A percentile compares a stretch with the other conserved stretches of the same genome.
These are phyloP conservation scores for Halotydeus destructor DNA, from an alignment of 1,140 invertebrate species.

Conservation along the genomic window DNA sequence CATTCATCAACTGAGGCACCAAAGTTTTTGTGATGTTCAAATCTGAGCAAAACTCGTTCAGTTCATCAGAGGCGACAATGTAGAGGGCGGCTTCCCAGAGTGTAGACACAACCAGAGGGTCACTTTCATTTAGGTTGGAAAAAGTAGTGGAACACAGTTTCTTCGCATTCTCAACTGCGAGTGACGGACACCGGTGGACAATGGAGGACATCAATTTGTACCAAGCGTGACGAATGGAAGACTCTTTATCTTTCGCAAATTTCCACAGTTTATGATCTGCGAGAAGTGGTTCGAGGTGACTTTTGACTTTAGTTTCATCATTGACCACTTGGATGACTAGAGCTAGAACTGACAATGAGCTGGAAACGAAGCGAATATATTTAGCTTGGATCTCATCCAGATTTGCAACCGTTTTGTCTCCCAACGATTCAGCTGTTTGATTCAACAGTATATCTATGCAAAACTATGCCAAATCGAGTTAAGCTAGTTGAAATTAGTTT, in stretches of 20 bases:
- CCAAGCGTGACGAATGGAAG: slow-evolving; percentile 35
- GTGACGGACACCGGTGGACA: slow-evolving; percentile 30
- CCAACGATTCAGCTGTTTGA: slow-evolving; percentile 38
- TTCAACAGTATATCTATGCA: slow-evolving; percentile 27
- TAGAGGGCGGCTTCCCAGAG: slow-evolving; percentile 47
- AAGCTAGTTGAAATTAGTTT: background rate
- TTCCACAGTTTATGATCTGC: slow-evolving; percentile 49
- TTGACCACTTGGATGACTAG: slow-evolving; percentile 26
- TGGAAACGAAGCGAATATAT: slow-evolving; percentile 41
- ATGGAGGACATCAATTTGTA: slow-evolving; percentile 40
- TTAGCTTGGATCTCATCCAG: slow-evolving; percentile 49
- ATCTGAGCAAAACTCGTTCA: slow-evolving; percentile 44
- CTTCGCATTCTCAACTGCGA: slow-evolving; percentile 29
- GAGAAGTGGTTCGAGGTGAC: slow-evolving; percentile 23
- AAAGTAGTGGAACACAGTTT: slow-evolving; percentile 37
- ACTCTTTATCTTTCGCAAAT: slow-evolving; percentile 33
- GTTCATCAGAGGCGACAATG: slow-evolving; percentile 34
- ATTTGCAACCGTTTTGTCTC: slow-evolving; percentile 34
- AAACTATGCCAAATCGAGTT: slow-evolving; percentile 5
- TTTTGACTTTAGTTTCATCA: slow-evolving; percentile 15
- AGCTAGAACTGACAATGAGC: slow-evolving; percentile 41
- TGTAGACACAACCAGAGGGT: slow-evolving; percentile 37
- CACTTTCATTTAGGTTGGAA: slow-evolving; percentile 43
- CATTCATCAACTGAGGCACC: slow-evolving; percentile 41
- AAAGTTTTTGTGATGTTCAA: slow-evolving; percentile 45